Evolutionary conservation across 2,113 vertebrate genomes (phyloP).

Genomic region (Ophiodon elongatus): DNA sequence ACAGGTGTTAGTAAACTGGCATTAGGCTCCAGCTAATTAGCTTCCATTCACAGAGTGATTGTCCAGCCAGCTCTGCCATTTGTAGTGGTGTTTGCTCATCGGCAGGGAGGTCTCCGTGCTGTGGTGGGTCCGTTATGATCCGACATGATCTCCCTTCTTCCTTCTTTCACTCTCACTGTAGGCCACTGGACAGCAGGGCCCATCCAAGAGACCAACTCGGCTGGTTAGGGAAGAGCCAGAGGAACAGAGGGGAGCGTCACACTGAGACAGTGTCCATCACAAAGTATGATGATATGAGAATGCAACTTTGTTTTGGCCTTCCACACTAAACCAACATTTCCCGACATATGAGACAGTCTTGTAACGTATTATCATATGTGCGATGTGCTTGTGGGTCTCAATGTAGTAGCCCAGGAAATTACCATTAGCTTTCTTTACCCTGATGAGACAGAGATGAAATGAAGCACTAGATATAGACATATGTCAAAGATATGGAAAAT

Average conservation of each 20-base stretch:
- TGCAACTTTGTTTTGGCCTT: not conserved
- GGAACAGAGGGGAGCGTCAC: slow-evolving; percentile 1
- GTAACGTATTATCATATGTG: not conserved
- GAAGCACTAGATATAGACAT: not conserved
- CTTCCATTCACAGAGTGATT: slow-evolving; percentile 85
- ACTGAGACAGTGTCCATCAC: not conserved
- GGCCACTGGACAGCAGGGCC: slow-evolving; percentile 32
- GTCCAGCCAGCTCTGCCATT: slow-evolving; percentile 84
- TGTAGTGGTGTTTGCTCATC: slow-evolving; percentile 85
- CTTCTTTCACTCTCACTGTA: slow-evolving; percentile 46
- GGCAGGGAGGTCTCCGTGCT: slow-evolving; percentile 87
- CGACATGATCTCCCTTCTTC: slow-evolving; percentile 75
- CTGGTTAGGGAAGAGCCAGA: slow-evolving; percentile 25
- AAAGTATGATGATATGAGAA: not conserved
- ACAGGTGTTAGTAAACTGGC: slow-evolving; percentile 95
- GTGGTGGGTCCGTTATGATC: slow-evolving; percentile 90
- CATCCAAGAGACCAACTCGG: slow-evolving; percentile 16
- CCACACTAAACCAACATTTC: not conserved
- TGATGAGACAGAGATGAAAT: not conserved
- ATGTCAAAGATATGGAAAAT: not conserved
- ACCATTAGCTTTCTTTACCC: not conserved
- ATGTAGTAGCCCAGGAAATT: too few relatives aligned
- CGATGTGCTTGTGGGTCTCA: not conserved
- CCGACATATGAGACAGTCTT: not conserved
- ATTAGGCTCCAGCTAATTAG: slow-evolving; percentile 89